Evolutionary conservation across 2,113 vertebrate species (phyloP), one percentile per base, ranked within the genome.

Genomic region (Caranx ignobilis): DNA sequence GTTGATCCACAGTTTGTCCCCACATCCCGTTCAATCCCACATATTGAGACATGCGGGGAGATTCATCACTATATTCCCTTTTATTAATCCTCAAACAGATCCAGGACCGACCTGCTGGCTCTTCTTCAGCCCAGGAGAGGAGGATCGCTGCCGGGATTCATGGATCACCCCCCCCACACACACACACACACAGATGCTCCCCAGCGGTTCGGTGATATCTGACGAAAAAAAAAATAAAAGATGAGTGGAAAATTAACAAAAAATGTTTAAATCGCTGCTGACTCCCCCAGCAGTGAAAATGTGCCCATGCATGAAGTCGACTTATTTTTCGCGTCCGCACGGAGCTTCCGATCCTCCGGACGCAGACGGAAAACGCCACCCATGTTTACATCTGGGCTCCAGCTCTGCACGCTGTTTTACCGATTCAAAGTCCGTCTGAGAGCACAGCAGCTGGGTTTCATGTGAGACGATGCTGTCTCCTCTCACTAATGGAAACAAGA

Each of bases 261-360:
- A 32, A 39, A 39, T 21, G 43, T 8, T 59, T 39, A 5, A 11
- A 15, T 45, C 32, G 61, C 15, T 2, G 39, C 18, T 56, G n/a
- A 48, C 67, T 61, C 31, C 41, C 18, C 35, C 11, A 50, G 9
- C 13, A 16, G 41, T 35, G 18, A 21, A 47, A 11, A 43, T 8
- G 11, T 12, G 63, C 18, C 71, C 43, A 10, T 75, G 88, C 71
- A 72, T 59, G 54, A 48, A 75, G 74, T 32, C 11, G 55, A 83
- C 81, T 88, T 85, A 5, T 80, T 76, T 80, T n/a, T 76, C 11
- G 56, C 76, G 50, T 76, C 43, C 68, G 70, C 81, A 60, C 11
- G 76, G 59, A 62, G 32, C 69, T 18, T 54, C 55, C 5, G 75
- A 76, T 50, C 77, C 68, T 55, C 32, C 26, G 47, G 56, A 60